Conservation (phyloP, 1,140 invertebrate genomes). For the Drosophila mauritiana region DNA sequence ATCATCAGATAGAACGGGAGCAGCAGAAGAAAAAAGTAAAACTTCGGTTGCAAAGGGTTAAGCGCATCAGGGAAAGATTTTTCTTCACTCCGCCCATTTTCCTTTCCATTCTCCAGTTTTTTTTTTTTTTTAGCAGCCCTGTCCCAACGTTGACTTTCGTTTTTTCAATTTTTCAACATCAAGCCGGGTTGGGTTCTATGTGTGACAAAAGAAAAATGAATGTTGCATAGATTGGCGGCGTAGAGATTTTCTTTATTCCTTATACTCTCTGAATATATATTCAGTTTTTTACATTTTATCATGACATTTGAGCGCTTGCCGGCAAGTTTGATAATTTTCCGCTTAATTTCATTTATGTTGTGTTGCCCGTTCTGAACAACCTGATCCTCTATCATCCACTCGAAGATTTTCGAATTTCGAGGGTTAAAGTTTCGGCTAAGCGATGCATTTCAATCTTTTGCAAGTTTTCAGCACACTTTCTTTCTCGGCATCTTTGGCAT, state of each 20-base stretch:
- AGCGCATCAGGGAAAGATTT: constrained; percentile 64
- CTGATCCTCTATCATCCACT: background rate
- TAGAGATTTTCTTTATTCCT: constrained; percentile 43
- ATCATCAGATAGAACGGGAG: constrained; percentile 51
- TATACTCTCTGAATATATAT: background rate
- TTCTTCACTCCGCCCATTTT: constrained; percentile 24
- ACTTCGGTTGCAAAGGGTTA: constrained; percentile 55
- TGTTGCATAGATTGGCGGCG: constrained; percentile 65
- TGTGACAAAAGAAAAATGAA: constrained; percentile 80
- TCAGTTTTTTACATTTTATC: constrained; percentile 25
- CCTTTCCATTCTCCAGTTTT: constrained; percentile 22
- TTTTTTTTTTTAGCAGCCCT: constrained; percentile 15
- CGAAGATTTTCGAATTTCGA: background rate
- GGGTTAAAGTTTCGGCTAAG: constrained; percentile 21
- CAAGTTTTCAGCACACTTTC: constrained; percentile 16
- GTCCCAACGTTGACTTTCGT: constrained; percentile 61
- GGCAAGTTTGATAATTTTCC: constrained; percentile 69
- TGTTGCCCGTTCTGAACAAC: constrained; percentile 9
- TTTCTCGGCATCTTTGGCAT: constrained; percentile 1
- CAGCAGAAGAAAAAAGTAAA: constrained; percentile 24
- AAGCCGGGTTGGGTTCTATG: constrained; percentile 34
- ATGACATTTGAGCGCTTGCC: constrained; percentile 28
- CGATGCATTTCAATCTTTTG: constrained; percentile 28
- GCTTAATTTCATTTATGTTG: constrained; percentile 70
- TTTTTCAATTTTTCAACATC: constrained; percentile 83